Conservation (phyloP, 2,888 invertebrate genomes). For the Biston stratarius region DNA sequence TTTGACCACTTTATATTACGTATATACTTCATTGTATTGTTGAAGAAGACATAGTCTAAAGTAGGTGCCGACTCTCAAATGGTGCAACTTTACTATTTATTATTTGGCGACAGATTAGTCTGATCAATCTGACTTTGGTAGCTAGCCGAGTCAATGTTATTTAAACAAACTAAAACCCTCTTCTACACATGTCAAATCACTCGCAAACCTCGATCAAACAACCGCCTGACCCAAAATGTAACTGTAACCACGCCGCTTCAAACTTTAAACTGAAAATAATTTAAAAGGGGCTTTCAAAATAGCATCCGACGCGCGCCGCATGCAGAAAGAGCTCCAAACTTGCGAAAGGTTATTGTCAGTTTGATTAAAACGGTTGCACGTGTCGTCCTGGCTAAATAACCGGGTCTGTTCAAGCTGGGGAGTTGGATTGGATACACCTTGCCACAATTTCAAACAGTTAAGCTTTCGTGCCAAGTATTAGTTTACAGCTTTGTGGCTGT, state of each 20-base stretch:
- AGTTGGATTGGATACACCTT: slow-evolving; percentile 50
- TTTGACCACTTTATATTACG: no score
- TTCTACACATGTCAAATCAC: no score
- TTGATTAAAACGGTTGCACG: slow-evolving; percentile 43
- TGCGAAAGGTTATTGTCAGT: slow-evolving; percentile 45
- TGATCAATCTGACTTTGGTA: no score
- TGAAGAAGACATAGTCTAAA: no score
- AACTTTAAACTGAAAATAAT: slow-evolving; percentile 37
- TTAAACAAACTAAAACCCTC: no score
- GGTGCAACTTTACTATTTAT: no score
- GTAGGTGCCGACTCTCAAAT: no score
- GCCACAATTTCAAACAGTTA: slow-evolving; percentile 53
- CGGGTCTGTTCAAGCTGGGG: slow-evolving; percentile 36
- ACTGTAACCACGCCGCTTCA: slow-evolving; percentile 19
- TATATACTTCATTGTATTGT: no score
- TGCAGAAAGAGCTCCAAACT: slow-evolving; percentile 41
- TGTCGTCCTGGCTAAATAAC: slow-evolving; percentile 39
- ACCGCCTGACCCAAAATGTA: slow-evolving; percentile 18
- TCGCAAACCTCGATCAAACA: slow-evolving; percentile 4
- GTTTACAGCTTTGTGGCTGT: slow-evolving; percentile 57
- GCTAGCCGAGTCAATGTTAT: no score
- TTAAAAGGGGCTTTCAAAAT: slow-evolving; percentile 40
- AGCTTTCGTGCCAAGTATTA: slow-evolving; percentile 58
- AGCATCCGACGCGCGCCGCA: slow-evolving; percentile 39
- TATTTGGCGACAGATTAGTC: no score